These are phyloP conservation scores for Dendropsophus ebraccatus DNA, from an alignment of 2,113 vertebrate species.

Conservation along the genomic window DNA sequence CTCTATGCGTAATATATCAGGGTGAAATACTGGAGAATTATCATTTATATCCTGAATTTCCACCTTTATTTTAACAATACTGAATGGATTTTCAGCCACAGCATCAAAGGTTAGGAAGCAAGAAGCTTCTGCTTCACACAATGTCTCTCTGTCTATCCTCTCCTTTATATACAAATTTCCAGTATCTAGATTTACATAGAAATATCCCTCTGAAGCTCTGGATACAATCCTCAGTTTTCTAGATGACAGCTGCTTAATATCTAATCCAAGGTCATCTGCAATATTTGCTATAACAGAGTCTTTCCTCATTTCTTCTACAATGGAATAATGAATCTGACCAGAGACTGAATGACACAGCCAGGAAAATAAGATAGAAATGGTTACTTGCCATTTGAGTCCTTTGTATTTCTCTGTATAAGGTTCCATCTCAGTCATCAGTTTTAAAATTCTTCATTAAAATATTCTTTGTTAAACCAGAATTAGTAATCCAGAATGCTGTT, in stretches of 20 bases:
- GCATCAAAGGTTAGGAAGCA: constrained; percentile 67
- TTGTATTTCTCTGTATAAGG: neutral
- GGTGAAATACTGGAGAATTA: constrained; percentile 23
- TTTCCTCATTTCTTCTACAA: constrained; percentile 22
- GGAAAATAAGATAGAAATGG: neutral
- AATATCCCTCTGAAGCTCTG: constrained; percentile 61
- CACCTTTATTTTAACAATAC: neutral
- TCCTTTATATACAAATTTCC: constrained; percentile 70
- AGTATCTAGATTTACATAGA: constrained; percentile 59
- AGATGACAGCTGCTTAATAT: constrained; percentile 53
- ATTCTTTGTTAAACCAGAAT: neutral
- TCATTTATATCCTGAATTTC: constrained; percentile 27
- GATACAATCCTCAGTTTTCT: constrained; percentile 63
- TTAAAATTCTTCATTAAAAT: too few species aligned
- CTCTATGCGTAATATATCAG: constrained; percentile 55
- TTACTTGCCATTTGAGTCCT: constrained; percentile 12
- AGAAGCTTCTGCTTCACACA: constrained; percentile 14
- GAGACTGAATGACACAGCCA: constrained; percentile 18
- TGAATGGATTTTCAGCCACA: constrained; percentile 24
- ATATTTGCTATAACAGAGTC: constrained; percentile 23
- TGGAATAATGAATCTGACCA: constrained; percentile 23
- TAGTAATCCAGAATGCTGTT: neutral
- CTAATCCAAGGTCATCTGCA: constrained; percentile 66
- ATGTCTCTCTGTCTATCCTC: constrained; percentile 63
- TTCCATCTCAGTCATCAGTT: neutral